phyloP scores from a whole-genome alignment of 2,888 invertebrate genomes.

The Drosophila leonis region DNA sequence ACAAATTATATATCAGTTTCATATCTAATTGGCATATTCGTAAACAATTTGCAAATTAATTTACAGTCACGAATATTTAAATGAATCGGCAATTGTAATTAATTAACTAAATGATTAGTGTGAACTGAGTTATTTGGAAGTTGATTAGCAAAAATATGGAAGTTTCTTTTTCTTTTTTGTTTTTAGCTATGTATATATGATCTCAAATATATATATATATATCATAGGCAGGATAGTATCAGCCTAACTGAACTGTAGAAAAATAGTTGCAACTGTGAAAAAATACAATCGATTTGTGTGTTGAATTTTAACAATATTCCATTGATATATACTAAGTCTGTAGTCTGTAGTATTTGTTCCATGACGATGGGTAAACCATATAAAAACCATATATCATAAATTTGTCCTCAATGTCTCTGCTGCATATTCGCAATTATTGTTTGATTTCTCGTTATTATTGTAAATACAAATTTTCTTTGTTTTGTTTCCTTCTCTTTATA shows the following conservation, averaged over 20 bases:
- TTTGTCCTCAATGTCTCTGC: slow-evolving; percentile 34
- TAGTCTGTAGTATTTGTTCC: slow-evolving; percentile 10
- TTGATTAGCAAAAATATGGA: slow-evolving; percentile 21
- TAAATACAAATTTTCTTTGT: slow-evolving; percentile 70
- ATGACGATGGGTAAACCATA: slow-evolving; percentile 10
- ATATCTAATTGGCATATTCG: slow-evolving; percentile 50
- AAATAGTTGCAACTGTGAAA: slow-evolving; percentile 16
- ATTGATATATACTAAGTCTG: slow-evolving; percentile 18
- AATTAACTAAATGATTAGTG: slow-evolving; percentile 33
- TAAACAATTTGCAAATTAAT: slow-evolving; percentile 45
- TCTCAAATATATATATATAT: slow-evolving; percentile 8
- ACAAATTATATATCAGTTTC: slow-evolving; percentile 41
- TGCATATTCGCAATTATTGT: slow-evolving; percentile 49
- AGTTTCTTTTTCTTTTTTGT: background rate
- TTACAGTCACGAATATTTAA: slow-evolving; percentile 19
- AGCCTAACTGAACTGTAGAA: slow-evolving; percentile 30
- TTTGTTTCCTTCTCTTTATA: slow-evolving; percentile 42
- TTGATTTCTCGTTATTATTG: slow-evolving; percentile 44
- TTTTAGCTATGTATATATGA: background rate
- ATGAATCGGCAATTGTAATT: slow-evolving; percentile 21
- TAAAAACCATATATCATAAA: slow-evolving; percentile 10
- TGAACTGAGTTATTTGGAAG: slow-evolving; percentile 19
- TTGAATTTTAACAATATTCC: slow-evolving; percentile 25
- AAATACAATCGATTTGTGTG: no score
- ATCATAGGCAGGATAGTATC: slow-evolving; percentile 24